phyloP scores from a whole-genome alignment of 2,888 invertebrate species.

The Synergus laeviventris region DNA sequence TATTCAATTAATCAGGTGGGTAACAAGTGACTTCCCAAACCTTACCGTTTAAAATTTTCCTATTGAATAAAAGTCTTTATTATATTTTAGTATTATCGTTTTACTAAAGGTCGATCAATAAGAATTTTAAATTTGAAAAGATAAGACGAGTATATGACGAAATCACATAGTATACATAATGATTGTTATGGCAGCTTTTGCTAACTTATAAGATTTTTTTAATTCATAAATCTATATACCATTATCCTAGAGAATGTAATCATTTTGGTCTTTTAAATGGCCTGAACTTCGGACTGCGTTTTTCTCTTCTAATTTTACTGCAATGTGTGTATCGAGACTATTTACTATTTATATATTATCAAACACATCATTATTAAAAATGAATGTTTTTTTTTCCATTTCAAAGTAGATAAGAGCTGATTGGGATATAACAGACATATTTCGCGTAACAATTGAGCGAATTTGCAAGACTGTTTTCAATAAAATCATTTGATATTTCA shows the following conservation, averaged over 20 bases:
- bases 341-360: no score
- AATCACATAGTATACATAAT: no score
- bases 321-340: no score
- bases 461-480: not conserved
- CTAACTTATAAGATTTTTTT: not conserved
- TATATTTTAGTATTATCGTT: not conserved
- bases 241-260: not conserved
- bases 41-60: not conserved
- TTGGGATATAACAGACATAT: not conserved
- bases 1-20: conserved; percentile 1
- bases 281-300: not conserved
- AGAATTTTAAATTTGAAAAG: not conserved
- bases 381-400: not conserved
- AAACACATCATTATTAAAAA: not conserved
- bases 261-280: not conserved
- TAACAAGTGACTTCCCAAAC: not conserved
- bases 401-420: not conserved
- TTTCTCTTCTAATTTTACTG: not conserved
- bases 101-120: not conserved
- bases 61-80: not conserved
- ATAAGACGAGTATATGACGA: not conserved
- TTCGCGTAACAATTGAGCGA: not conserved
- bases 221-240: not conserved
- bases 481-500: not conserved
- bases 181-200: not conserved